A percentile compares a stretch with the other conserved stretches of the same genome.
Evolutionary conservation across 2,888 invertebrate species (phyloP).

Genomic region (Augiades crinisus): DNA sequence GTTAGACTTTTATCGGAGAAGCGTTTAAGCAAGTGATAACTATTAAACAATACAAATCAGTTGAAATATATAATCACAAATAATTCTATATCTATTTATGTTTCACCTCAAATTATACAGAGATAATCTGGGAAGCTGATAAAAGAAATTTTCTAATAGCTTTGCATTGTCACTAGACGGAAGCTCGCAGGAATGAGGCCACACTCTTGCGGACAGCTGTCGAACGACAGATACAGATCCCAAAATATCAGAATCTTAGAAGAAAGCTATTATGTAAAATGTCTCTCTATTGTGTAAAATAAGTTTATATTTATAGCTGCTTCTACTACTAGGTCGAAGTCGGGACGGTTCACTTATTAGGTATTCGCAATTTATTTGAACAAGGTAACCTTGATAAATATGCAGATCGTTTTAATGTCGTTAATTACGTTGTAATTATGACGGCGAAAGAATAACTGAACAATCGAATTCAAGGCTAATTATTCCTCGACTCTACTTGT

Average conservation of each 20-base stretch:
- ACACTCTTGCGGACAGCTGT: conserved; percentile 56
- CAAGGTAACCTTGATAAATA: background rate
- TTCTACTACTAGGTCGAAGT: background rate
- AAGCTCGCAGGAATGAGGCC: conserved; percentile 29
- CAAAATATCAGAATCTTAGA: conserved; percentile 47
- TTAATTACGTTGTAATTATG: background rate
- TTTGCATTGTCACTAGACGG: conserved; percentile 15
- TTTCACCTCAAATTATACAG: background rate
- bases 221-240: conserved; percentile 63
- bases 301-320: conserved; percentile 17
- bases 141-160: conserved; percentile 5
- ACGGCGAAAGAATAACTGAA: background rate
- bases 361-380: background rate
- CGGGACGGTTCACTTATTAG: conserved; percentile 1
- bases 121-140: background rate
- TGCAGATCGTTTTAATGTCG: background rate
- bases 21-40: too few species aligned
- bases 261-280: conserved; percentile 23
- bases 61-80: too few species aligned
- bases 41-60: too few species aligned
- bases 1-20: too few species aligned
- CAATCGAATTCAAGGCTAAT: background rate
- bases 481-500: background rate
- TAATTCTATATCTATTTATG: too few species aligned
- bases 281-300: conserved; percentile 21